These are phyloP conservation scores for Caenorhabditis doughertyi DNA, from an alignment of 2,888 invertebrate species.

Conservation along the genomic window DNA sequence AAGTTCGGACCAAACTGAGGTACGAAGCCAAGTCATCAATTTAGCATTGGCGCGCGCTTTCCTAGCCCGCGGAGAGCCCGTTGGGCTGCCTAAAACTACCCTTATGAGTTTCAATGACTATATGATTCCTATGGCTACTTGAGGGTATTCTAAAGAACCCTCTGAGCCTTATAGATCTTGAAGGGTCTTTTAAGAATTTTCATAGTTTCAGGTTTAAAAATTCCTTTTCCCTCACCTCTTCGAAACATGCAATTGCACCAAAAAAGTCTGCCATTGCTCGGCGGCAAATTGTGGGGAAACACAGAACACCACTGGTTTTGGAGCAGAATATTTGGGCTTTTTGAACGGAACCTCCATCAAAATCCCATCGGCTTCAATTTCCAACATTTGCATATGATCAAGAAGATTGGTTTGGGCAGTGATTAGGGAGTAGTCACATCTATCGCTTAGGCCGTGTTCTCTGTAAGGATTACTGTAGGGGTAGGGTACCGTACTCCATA, in stretches of 20 bases:
- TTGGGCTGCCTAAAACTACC: too few relatives aligned
- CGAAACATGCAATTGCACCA: conserved; percentile 64
- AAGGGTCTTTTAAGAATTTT: too few relatives aligned
- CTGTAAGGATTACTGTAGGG: too few relatives aligned
- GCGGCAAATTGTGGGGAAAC: conserved; percentile 66
- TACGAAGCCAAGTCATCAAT: too few relatives aligned
- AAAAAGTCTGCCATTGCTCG: conserved; percentile 67
- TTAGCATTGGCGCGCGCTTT: too few relatives aligned
- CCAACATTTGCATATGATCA: conserved; percentile 35
- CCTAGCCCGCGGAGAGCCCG: too few relatives aligned
- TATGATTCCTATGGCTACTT: too few relatives aligned
- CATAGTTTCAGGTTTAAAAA: neutral
- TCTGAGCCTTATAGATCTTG: too few relatives aligned
- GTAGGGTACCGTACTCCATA: too few relatives aligned
- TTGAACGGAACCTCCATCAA: conserved; percentile 36
- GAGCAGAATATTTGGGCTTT: conserved; percentile 31
- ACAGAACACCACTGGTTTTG: conserved; percentile 64
- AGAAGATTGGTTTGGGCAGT: conserved; percentile 43
- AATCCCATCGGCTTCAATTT: conserved; percentile 49
- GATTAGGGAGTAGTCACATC: conserved; percentile 50
- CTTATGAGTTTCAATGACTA: too few relatives aligned
- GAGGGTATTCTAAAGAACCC: too few relatives aligned
- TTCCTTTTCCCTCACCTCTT: conserved; percentile 56
- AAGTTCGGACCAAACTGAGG: too few relatives aligned
- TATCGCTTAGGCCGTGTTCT: conserved; percentile 40